Base-by-base conservation (phyloP, 2,888 invertebrate genomes). In the Lissonota sp. region DNA sequence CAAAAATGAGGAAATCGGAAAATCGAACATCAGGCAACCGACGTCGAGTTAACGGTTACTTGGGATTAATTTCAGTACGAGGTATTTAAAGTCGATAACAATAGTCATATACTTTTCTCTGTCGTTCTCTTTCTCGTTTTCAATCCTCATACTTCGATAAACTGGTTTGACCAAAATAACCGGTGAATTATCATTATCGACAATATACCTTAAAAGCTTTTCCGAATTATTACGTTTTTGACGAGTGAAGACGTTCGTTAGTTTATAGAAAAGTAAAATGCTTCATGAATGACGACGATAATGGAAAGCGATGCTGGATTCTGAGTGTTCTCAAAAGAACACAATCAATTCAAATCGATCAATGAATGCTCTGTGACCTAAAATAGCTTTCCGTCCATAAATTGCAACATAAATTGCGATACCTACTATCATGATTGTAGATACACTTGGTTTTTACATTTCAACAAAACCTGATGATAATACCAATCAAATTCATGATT, bases 171-270 rank as follows among this genome's bases (percentile, higher is more conserved):
- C 14, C 53, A 53, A 12, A 12, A 53, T n/a, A 12, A 39, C 26
- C 46, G 58, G 14, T 2, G 49, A 39, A 84, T 88, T 87, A 86
- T 85, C 85, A 83, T 85, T 84, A 87, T 87, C 86, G 83, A 81
- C 79, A 26, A 76, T 57, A 74, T 74, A 69, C 78, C 77, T 71
- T 83, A 84, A 86, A 83, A 87, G 84, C 77, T 75, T 76, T 79
- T 76, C 10, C 46, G 6, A 1, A 49, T 57, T 55, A 42, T 39
- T 57, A 57, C 14, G 40, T 49, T 55, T 39, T n/a, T 16, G 10
- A n/a, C 8, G 58, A 14, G 26, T 26, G 40, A 67, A 46, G 40
- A 58, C 8, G 12, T 74, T 58, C 58, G 6, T 66, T 58, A 3
- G 26, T 26, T 26, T 26, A 2, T 26, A 26, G 5, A 12, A 37